Evolutionary conservation across 2,113 vertebrate species (phyloP), one percentile per base, ranked within the genome.

Genomic region (Ranitomeya variabilis): DNA sequence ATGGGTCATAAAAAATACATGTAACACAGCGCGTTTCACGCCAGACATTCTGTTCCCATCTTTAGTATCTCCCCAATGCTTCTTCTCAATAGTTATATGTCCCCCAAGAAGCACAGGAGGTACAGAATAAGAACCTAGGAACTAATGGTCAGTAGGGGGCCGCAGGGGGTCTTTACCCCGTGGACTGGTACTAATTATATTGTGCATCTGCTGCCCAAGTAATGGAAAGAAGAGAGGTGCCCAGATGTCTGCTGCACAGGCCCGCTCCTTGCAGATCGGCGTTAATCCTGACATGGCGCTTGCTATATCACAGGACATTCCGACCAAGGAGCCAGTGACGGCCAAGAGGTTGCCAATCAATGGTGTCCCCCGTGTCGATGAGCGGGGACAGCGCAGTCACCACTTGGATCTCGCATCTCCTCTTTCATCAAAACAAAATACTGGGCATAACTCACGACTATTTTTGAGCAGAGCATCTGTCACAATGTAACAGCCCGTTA

Each of bases 361-460:
- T 59, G 26, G 9, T 21, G 57, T 10, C 60, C 66, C 54, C 8
- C 52, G 15, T 23, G 31, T 19, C 21, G 71, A 13, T 37, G 67
- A 21, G n/a, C 54, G 18, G 52, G 54, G 14, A 6, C 14, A 3
- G 66, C 59, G 21, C 51, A 1, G n/a, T 85, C 52, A 73, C 83
- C 23, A 3, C 31, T 26, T 23, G 62, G 37, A 15, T n/a, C 21
- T 54, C 37, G 21, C 37, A 11, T 85, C 83, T 85, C 52, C 16
- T 14, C 26, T 86, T 86, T 86, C 85, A 86, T 13, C 15, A 87
- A 80, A 87, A 79, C 76, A 69, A 67, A 52, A 80, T 80, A 54
- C 60, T 45, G 81, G 62, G 15, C n/a, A 54, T 54, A 62, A 7
- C 45, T 54, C 45, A 67, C 54, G 54, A 83, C 62, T 83, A 51